These are phyloP conservation scores for Tipula helvola DNA, from an alignment of 2,888 invertebrate genomes.

Conservation along the genomic window DNA sequence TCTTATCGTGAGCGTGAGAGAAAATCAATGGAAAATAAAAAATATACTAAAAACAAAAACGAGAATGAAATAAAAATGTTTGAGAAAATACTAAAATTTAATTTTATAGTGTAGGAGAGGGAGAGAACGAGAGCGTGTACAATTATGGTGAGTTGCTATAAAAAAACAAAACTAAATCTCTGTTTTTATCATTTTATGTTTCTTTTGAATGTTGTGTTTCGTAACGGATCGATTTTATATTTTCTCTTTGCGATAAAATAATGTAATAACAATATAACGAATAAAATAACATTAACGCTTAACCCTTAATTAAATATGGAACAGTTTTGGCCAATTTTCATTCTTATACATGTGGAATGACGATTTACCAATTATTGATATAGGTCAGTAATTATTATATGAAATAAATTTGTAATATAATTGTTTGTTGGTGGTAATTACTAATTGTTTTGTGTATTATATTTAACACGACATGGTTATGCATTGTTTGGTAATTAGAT, in stretches of 20 bases:
- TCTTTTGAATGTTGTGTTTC: background rate
- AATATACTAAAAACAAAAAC: no score
- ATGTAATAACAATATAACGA: background rate
- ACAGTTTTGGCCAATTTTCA: background rate
- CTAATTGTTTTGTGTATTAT: background rate
- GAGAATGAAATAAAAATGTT: background rate
- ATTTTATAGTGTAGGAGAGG: background rate
- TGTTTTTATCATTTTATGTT: background rate
- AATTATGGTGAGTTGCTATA: background rate
- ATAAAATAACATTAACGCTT: background rate
- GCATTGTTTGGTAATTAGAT: background rate
- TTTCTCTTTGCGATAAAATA: background rate
- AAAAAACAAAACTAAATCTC: background rate
- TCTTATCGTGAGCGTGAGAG: background rate
- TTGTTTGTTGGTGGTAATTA: background rate
- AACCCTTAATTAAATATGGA: background rate
- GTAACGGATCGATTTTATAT: background rate
- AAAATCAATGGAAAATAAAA: background rate
- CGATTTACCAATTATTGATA: background rate
- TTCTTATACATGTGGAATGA: background rate
- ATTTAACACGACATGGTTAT: background rate
- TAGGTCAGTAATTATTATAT: background rate
- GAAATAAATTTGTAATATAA: background rate
- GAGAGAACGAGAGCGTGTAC: background rate
- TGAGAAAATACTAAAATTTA: background rate